These are phyloP conservation scores for Drosophila elegans DNA, from an alignment of 1,140 invertebrate species.

Conservation along the genomic window DNA sequence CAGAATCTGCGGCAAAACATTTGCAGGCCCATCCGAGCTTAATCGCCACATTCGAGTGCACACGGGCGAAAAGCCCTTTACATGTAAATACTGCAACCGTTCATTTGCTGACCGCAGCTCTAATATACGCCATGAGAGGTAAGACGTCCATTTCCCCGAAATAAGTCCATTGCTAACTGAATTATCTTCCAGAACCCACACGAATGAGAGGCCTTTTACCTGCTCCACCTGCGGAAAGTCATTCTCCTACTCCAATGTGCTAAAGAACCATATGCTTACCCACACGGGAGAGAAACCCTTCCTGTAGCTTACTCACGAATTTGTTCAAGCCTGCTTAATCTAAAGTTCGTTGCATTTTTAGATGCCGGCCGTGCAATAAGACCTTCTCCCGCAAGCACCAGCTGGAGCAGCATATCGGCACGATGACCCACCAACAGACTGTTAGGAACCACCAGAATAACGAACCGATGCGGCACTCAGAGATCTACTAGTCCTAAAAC, in stretches of 20 bases:
- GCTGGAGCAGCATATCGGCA: conserved; percentile 76
- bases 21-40: conserved; percentile 76
- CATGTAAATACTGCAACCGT: conserved; percentile 90
- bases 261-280: conserved; percentile 87
- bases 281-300: conserved; percentile 84
- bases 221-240: conserved; percentile 90
- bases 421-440: conserved; percentile 81
- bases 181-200: conserved; percentile 86
- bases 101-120: conserved; percentile 88
- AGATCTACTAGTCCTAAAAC: conserved; percentile 60
- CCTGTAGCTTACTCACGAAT: conserved; percentile 49
- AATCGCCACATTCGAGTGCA: conserved; percentile 79
- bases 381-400: conserved; percentile 83
- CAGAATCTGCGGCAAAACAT: conserved; percentile 77
- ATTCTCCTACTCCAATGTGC: conserved; percentile 89
- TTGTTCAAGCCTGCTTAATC: background rate
- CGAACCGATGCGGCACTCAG: conserved; percentile 35
- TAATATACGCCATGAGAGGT: conserved; percentile 87
- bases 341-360: conserved; percentile 25
- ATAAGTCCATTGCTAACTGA: background rate
- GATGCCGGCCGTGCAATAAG: conserved; percentile 79
- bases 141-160: too few species aligned
- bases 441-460: conserved; percentile 56
- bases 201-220: conserved; percentile 90
- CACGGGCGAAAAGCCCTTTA: conserved; percentile 87